Conservation (phyloP, 2,888 invertebrate species). For the Plemyria rubiginata region DNA sequence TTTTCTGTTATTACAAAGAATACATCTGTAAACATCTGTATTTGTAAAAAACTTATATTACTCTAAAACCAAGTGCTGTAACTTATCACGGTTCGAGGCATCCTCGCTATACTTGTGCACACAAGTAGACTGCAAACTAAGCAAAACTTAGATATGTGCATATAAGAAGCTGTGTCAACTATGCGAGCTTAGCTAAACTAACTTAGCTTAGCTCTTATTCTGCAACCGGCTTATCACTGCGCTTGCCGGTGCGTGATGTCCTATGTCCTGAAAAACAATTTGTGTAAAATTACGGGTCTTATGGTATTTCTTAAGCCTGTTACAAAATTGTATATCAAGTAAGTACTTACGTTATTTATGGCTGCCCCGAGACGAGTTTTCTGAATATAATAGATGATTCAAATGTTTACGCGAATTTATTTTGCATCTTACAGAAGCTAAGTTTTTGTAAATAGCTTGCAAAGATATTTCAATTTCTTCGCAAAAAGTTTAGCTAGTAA, state of each 20-base stretch:
- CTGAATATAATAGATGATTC: slow-evolving; percentile 20
- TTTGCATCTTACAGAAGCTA: slow-evolving; percentile 4
- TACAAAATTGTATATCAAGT: slow-evolving; percentile 2
- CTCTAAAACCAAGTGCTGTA: too few relatives aligned
- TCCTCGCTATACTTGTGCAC: too few relatives aligned
- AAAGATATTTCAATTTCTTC: background rate
- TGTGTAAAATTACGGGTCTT: slow-evolving; percentile 2
- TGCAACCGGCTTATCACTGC: background rate
- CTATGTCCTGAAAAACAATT: slow-evolving; percentile 17
- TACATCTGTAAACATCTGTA: too few relatives aligned
- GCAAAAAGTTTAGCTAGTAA: background rate
- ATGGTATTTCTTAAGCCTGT: background rate
- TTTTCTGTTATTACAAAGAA: too few relatives aligned
- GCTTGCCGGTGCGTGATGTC: background rate
- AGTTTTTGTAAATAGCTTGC: background rate
- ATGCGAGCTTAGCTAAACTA: too few relatives aligned
- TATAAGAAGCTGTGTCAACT: too few relatives aligned
- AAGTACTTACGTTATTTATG: slow-evolving; percentile 20
- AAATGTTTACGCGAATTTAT: slow-evolving; percentile 8
- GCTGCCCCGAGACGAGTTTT: slow-evolving; percentile 3
- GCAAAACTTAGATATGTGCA: too few relatives aligned
- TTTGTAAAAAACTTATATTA: too few relatives aligned
- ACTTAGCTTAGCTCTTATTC: too few relatives aligned
- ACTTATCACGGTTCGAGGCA: too few relatives aligned
- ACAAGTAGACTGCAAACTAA: too few relatives aligned